phyloP scores from a whole-genome alignment of 2,888 invertebrate species.

The Reticulitermes lucifugus region DNA sequence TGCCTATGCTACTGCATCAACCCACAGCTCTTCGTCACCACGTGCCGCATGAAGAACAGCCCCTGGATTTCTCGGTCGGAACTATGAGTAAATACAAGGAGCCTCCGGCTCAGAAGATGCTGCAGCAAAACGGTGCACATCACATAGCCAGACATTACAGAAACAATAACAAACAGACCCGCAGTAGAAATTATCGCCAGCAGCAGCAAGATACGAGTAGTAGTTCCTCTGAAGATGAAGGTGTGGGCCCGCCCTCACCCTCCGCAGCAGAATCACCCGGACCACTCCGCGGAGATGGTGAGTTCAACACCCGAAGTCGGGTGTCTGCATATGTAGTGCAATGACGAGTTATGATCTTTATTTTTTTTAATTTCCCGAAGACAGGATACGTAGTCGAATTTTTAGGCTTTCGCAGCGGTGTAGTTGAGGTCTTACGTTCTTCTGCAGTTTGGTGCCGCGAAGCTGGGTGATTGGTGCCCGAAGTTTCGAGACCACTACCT shows the following conservation, averaged over 20 bases:
- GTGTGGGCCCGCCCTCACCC: conserved; percentile 62
- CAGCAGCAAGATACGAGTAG: neutral
- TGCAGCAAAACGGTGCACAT: conserved; percentile 63
- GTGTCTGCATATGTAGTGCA: too few relatives aligned
- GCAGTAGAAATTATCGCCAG: neutral
- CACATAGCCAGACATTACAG: conserved; percentile 53
- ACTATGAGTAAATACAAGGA: conserved; percentile 63
- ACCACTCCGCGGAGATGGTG: conserved; percentile 63
- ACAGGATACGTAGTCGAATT: too few relatives aligned
- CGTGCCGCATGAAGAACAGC: conserved; percentile 68
- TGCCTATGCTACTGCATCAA: conserved; percentile 72
- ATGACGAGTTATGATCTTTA: too few relatives aligned
- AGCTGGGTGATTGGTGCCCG: too few relatives aligned
- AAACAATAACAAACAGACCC: conserved; percentile 49
- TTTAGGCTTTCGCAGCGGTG: too few relatives aligned
- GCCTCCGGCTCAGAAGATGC: conserved; percentile 61
- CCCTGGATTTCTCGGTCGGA: conserved; percentile 75
- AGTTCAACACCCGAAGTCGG: conserved; percentile 55
- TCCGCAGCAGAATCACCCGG: conserved; percentile 61
- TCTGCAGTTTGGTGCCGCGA: too few relatives aligned
- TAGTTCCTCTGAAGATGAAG: conserved; percentile 65
- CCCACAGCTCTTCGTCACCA: conserved; percentile 65
- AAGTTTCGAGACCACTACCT: too few relatives aligned
- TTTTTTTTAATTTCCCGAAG: too few relatives aligned
- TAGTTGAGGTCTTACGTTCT: too few relatives aligned